Conservation (phyloP, 2,888 invertebrate species). For the Tiphia femorata region DNA sequence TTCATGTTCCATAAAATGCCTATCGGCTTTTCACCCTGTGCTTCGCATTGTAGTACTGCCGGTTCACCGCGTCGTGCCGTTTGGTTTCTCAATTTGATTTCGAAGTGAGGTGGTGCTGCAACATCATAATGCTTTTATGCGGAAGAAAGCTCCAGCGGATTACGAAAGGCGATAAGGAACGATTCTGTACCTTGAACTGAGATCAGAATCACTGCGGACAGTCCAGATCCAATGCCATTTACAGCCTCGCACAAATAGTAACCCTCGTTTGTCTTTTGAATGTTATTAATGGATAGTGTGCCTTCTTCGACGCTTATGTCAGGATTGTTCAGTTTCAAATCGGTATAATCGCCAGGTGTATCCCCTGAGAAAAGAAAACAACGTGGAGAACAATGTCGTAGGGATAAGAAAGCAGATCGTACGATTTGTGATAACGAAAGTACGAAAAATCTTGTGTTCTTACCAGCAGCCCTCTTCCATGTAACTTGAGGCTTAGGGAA, state of each 20-base stretch:
- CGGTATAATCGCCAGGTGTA: constrained; percentile 93
- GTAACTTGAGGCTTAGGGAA: constrained; percentile 95
- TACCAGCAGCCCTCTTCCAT: constrained; percentile 96
- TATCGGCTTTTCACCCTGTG: constrained; percentile 94
- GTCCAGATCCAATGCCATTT: constrained; percentile 94
- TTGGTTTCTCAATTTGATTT: constrained; percentile 91
- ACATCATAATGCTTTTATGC: no score
- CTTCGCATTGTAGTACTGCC: constrained; percentile 91
- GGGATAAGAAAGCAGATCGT: neutral
- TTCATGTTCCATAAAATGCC: constrained; percentile 96
- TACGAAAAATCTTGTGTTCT: constrained; percentile 31
- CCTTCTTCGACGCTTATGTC: constrained; percentile 95
- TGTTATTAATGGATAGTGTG: constrained; percentile 89
- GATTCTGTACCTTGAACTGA: constrained; percentile 91
- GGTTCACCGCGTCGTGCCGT: constrained; percentile 92
- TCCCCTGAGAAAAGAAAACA: constrained; percentile 75
- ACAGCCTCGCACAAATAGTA: constrained; percentile 96
- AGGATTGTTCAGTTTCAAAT: constrained; percentile 90
- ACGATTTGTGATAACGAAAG: neutral
- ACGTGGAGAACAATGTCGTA: constrained; percentile 1
- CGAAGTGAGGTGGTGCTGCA: constrained; percentile 94
- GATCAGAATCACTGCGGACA: constrained; percentile 93
- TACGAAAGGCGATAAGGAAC: no score
- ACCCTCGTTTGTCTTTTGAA: constrained; percentile 93
- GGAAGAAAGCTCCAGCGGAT: no score